Base-by-base conservation (phyloP, 2,888 invertebrate species). In the Xylota segnis region DNA sequence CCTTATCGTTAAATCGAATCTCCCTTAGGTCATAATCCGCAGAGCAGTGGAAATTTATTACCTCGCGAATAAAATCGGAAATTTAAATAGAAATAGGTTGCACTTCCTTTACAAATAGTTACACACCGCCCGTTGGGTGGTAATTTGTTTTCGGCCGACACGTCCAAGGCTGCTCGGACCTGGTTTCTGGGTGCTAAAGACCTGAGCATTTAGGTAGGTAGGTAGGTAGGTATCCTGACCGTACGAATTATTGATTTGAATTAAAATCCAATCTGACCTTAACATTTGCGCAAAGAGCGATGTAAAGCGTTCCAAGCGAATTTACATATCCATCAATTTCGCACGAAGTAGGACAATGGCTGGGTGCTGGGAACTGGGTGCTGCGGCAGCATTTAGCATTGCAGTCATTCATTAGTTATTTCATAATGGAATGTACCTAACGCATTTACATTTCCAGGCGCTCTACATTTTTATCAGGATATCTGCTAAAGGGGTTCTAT, bases 351-450 rank as follows among this genome's bases (percentile, higher is more conserved):
- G 83, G 74, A 79, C 79, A 84, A 52, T 59, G 50, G 34, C 32
- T 4, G 23, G 2, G 76, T 52, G 9, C 16, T 32, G 59, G 32
- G 23, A n/a, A n/a, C 3, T 3, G 47, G 68, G 37, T 10, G 52
- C 9, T 40, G 74, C 47, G 56, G 68, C 43, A 34, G 52, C 16
- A 14, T 12, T 18, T 77, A 37, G 47, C 40, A 47, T 50, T 74
- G 78, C 74, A 84, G 75, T 84, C 79, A 79, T 79, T 84, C 83
- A 84, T 79, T 84, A 58, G 79, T 84, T 79, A 83, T 78, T 78
- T 78, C 68, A 83, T 83, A 74, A 83, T 84, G 61, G 50, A 63
- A 68, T 74, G 63, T 70, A 43, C 34, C 47, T 16, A 75, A 79
- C 63, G 74, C 72, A 78, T 83, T 83, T 83, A 58, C 74, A 83